Evolutionary conservation across 2,797 vertebrate species (phyloP), one percentile per base, ranked within the genome.

Genomic region (Mycteria americana): DNA sequence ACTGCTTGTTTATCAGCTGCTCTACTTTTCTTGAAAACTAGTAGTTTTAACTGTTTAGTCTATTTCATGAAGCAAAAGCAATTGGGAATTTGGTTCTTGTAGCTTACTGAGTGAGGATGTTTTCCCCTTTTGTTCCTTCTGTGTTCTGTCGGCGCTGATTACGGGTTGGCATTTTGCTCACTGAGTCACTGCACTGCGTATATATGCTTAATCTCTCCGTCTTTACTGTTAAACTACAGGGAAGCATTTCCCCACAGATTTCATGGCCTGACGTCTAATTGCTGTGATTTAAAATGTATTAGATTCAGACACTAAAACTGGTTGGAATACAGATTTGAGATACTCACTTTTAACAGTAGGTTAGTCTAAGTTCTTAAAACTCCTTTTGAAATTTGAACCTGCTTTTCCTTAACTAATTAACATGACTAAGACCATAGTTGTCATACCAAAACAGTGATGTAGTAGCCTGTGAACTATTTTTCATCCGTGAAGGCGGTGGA

Each of bases 381-480:
- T 70, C 25, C 69, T 74, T 30, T 63, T 68, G 82, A 86, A 82
- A 79, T 15, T 33, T 23, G 77, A 37, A 18, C 24, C 41, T 73
- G 74, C 67, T 89, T 91, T 91, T 79, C 88, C 75, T 46, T 91
- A 50, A 35, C 88, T 48, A 70, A n/a, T 69, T 75, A 89, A 15
- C 67, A 6, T 75, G 80, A 81, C 45, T 92, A n/a, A 89, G 77
- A 78, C 89, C 93, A 75, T 72, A 94, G 80, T 35, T 93, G 37
- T 77, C 93, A 85, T 88, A 78, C 84, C 94, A 89, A 62, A 97
- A 57, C n/a, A 65, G 84, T 94, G 94, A 81, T 62, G 92, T 27
- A 85, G 92, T 9, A 59, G 92, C 51, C 72, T 33, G 21, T 17
- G 74, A 41, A 25, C n/a, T 94, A 2, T 62, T 70, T 77, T 82